Evolutionary conservation across 1,140 invertebrate genomes (phyloP).

Genomic region (Adelges cooleyi): DNA sequence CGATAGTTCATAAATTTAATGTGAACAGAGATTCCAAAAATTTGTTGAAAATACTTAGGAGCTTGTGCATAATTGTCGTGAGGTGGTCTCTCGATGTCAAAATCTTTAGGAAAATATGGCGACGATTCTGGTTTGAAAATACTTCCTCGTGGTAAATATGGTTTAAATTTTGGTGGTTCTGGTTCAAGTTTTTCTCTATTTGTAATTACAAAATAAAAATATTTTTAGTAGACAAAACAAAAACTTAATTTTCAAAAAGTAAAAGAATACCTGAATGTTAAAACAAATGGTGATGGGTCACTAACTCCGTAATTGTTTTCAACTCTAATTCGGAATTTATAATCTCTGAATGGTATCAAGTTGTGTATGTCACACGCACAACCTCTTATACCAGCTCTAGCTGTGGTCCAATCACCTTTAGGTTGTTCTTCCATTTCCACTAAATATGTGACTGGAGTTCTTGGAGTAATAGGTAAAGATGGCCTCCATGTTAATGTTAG

Average conservation of each 20-base stretch:
- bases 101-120: conserved; percentile 81
- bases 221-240: background rate
- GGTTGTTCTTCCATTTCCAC: conserved; percentile 86
- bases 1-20: conserved; percentile 3
- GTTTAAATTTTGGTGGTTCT: conserved; percentile 63
- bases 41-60: conserved; percentile 40
- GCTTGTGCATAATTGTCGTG: conserved; percentile 71
- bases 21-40: background rate
- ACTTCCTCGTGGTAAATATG: conserved; percentile 65
- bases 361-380: conserved; percentile 74
- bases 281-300: conserved; percentile 78
- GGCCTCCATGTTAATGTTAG: conserved; percentile 84
- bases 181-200: conserved; percentile 62
- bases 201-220: conserved; percentile 31
- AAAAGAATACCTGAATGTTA: conserved; percentile 44
- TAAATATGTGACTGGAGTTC: conserved; percentile 79
- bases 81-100: conserved; percentile 73
- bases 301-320: conserved; percentile 95
- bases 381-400: conserved; percentile 62
- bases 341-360: conserved; percentile 74
- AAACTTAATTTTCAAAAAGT: background rate
- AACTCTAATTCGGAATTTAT: conserved; percentile 84
- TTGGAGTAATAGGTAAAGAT: conserved; percentile 64
- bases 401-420: conserved; percentile 76
- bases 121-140: conserved; percentile 76